Base-by-base conservation (phyloP, 2,113 vertebrate genomes). In the Poeciliopsis prolifica region DNA sequence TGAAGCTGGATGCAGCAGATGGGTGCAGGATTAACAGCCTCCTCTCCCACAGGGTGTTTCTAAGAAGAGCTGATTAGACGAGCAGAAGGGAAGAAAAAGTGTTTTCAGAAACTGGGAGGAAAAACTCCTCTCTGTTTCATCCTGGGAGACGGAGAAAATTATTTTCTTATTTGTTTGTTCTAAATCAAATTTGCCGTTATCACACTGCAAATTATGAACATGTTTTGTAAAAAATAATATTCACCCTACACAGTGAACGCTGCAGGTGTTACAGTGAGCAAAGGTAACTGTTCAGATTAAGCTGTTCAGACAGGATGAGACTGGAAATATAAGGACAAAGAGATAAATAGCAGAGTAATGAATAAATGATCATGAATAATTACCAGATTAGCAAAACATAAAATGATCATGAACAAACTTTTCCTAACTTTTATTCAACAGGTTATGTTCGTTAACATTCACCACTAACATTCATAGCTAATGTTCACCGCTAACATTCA, bases 1-100 rank as follows among this genome's bases (percentile, higher is more conserved):
- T 78, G 58, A 83, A 68, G 65, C 33, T 30, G 61, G 79, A 72
- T 71, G 54, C 68, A 78, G 82, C 84, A 87, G 77, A 84, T 90
- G 87, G 81, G 80, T 40, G 77, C 72, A 70, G 68, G 67, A 71
- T 83, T 54, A 87, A 76, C 71, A 70, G 61, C 68, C 65, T 68
- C n/a, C 17, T 69, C 40, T 86, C 79, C 72, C 75, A 68, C 63
- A 48, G 65, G 79, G 35, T 58, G 65, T 73, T 74, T 84, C 60
- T 61, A 30, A 51, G 28, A 29, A 51, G 74, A 66, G 61, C 61
- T 48, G 58, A 54, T 77, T 61, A 76, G n/a, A 58, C 30, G 35
- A 71, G 65, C 31, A 24, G 22, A 8, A 4, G 37, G n/a, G 64
- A 35, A 71, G 70, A 67, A 65, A n/a, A 37, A 74, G 15, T n/a